Conservation (phyloP, 2,888 invertebrate genomes). For the Eristalis pertinax region DNA sequence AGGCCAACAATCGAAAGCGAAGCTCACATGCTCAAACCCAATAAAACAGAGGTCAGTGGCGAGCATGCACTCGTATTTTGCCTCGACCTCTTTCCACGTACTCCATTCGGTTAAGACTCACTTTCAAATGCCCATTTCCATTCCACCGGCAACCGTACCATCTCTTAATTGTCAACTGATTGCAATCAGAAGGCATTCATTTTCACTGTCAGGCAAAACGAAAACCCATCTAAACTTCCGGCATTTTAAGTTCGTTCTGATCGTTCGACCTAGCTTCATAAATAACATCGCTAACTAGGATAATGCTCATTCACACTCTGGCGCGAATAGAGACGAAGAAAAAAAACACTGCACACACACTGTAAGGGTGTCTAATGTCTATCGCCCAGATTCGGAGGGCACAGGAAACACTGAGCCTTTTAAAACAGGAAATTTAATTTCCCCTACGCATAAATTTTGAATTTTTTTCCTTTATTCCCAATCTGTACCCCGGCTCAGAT, state of each 20-base stretch:
- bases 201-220: slow-evolving; percentile 40
- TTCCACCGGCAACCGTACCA: not conserved
- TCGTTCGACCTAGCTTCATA: slow-evolving; percentile 45
- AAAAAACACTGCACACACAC: slow-evolving; percentile 14
- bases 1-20: not conserved
- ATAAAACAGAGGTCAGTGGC: not conserved
- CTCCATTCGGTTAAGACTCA: not conserved
- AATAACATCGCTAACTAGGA: slow-evolving; percentile 61
- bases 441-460: slow-evolving; percentile 74
- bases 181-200: slow-evolving; percentile 40
- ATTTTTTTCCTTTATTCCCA: slow-evolving; percentile 14
- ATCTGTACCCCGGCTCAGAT: not conserved
- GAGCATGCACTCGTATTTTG: not conserved
- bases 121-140: not conserved
- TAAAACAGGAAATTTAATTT: slow-evolving; percentile 74
- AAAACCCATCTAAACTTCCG: slow-evolving; percentile 19
- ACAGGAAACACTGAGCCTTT: slow-evolving; percentile 64
- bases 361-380: not conserved
- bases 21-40: not conserved
- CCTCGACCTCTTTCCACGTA: not conserved
- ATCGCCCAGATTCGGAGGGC: not conserved
- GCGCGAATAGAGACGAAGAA: not conserved
- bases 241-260: slow-evolving; percentile 23
- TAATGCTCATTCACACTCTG: slow-evolving; percentile 40
- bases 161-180: slow-evolving; percentile 45